Percentiles rank a stretch among this genome's conserved stretches.
Evolutionary conservation across 2,797 vertebrate genomes (phyloP).

Genomic region (Halcyon badia): DNA sequence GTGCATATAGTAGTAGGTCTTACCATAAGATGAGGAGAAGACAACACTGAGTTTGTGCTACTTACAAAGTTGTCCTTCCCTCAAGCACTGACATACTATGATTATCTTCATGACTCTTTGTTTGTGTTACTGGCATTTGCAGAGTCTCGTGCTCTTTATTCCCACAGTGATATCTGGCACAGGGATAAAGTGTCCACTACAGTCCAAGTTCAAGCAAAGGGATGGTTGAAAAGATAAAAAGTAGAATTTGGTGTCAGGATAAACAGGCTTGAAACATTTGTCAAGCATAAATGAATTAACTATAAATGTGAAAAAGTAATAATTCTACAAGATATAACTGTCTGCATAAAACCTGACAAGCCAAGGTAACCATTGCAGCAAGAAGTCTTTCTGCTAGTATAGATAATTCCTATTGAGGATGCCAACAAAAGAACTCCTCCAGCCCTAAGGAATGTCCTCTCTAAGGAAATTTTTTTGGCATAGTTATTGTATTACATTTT

Average conservation of each 20-base stretch:
- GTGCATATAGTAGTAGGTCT: not conserved
- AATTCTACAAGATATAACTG: not conserved
- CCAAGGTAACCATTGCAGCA: not conserved
- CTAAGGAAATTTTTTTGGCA: not conserved
- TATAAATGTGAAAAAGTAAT: not conserved
- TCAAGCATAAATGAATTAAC: not conserved
- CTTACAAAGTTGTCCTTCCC: not conserved
- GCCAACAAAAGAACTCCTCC: not conserved
- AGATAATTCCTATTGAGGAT: not conserved
- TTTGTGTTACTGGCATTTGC: not conserved
- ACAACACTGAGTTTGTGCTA: not conserved
- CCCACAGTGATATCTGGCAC: not conserved
- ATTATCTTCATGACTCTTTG: constrained; percentile 25
- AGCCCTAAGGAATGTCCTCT: not conserved
- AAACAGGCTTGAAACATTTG: not conserved
- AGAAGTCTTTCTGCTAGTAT: not conserved
- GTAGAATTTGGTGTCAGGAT: not conserved
- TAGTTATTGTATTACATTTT: not conserved
- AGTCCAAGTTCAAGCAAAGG: not conserved
- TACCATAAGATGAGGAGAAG: constrained; percentile 22
- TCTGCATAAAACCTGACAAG: accelerated
- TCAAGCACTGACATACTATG: not conserved
- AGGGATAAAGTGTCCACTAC: not conserved
- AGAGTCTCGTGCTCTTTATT: not conserved
- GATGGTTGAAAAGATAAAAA: not conserved